Evolutionary conservation across 1,140 invertebrate species (phyloP).

Genomic region (Neelides sp.): DNA sequence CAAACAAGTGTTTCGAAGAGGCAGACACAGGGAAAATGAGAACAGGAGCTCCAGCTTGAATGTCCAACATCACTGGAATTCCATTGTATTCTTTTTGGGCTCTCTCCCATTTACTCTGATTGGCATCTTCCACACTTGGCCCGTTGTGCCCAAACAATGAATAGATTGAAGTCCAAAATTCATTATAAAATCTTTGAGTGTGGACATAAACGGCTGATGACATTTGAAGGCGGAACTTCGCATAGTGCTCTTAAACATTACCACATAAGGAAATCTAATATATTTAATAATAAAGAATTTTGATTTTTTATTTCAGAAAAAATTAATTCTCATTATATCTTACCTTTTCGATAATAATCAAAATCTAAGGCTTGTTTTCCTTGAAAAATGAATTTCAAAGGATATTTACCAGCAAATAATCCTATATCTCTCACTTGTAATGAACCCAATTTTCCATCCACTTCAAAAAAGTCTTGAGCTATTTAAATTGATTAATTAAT

Average conservation of each 20-base stretch:
- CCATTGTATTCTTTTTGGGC: constrained; percentile 27
- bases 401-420: constrained; percentile 56
- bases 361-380: constrained; percentile 69
- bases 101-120: not conserved
- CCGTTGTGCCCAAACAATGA: constrained; percentile 30
- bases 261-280: constrained; percentile 15
- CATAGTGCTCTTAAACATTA: constrained; percentile 57
- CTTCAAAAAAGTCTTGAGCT: constrained; percentile 36
- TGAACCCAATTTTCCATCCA: constrained; percentile 55
- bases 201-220: constrained; percentile 83
- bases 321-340: constrained; percentile 25
- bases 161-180: constrained; percentile 47
- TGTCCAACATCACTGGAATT: constrained; percentile 49
- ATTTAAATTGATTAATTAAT: too few relatives aligned
- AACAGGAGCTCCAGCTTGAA: constrained; percentile 62
- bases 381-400: constrained; percentile 70
- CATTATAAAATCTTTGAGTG: constrained; percentile 81
- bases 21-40: constrained; percentile 76
- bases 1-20: constrained; percentile 59
- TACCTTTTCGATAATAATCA: constrained; percentile 36
- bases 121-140: not conserved
- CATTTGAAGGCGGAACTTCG: constrained; percentile 65
- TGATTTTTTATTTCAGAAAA: constrained; percentile 37
- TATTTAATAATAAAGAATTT: constrained; percentile 6
- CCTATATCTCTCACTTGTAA: constrained; percentile 70